Percentiles rank a stretch among this genome's conserved stretches.
phyloP scores from a whole-genome alignment of 2,113 vertebrate genomes.

The Mormyrus iriodes region DNA sequence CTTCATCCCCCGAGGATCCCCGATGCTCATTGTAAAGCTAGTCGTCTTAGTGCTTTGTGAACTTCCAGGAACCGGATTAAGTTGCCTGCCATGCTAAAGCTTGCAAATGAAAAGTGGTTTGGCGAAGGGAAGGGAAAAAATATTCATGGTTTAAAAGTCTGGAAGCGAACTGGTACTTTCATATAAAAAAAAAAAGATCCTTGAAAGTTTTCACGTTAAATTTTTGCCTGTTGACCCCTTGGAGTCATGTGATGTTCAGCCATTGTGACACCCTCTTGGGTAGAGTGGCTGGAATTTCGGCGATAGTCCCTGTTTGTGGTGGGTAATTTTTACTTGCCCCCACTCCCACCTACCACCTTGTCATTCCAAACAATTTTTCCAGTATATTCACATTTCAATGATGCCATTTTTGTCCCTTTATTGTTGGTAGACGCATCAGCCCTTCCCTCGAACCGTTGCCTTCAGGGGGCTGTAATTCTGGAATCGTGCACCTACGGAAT shows the following conservation, averaged over 20 bases:
- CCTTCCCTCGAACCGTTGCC: not conserved
- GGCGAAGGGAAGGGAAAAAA: not conserved
- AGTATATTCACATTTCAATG: not conserved
- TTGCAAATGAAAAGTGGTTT: constrained; percentile 13
- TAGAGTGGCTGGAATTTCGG: not conserved
- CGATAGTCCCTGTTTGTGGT: not conserved
- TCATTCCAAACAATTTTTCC: not conserved
- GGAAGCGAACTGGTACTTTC: not conserved
- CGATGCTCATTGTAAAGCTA: constrained; percentile 13
- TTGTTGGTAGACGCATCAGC: not conserved
- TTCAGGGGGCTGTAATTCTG: not conserved
- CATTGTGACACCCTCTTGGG: not conserved
- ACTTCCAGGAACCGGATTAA: constrained; percentile 4
- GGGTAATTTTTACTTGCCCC: not conserved
- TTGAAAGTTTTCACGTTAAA: not conserved
- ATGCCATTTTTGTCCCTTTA: not conserved
- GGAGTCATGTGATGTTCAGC: not conserved
- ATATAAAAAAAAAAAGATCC: not conserved
- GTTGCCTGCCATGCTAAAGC: not conserved
- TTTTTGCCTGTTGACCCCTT: not conserved
- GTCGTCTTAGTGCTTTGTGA: not conserved
- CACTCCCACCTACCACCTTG: not conserved
- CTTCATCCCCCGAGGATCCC: not conserved
- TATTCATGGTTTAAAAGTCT: constrained; percentile 10
- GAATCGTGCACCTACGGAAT: not conserved